phyloP scores from a whole-genome alignment of 2,888 invertebrate genomes.

The Zhuqinia jingwanae region DNA sequence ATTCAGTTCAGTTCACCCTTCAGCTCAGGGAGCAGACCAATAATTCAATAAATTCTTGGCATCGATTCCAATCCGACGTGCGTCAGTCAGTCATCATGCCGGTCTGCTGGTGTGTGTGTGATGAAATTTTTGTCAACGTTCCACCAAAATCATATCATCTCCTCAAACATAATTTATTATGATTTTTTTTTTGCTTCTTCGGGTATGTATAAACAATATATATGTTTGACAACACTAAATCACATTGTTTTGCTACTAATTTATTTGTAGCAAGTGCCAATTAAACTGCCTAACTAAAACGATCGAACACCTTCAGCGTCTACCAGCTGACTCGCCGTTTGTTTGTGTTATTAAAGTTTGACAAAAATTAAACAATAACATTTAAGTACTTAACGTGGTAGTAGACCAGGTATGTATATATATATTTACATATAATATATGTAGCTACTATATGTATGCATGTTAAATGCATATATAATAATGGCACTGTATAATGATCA shows the following conservation, averaged over 20 bases:
- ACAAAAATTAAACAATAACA: too few species aligned
- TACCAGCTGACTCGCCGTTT: neutral
- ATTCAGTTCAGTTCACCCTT: too few species aligned
- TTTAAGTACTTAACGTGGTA: too few species aligned
- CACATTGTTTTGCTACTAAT: too few species aligned
- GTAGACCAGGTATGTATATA: too few species aligned
- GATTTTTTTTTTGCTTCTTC: too few species aligned
- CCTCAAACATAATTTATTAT: neutral
- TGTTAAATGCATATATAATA: too few species aligned
- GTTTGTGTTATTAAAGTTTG: too few species aligned
- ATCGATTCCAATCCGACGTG: slow-evolving; percentile 19
- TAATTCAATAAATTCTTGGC: slow-evolving; percentile 27
- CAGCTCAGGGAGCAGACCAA: neutral
- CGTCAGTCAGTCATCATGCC: neutral
- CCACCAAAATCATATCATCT: neutral
- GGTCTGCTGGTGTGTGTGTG: neutral
- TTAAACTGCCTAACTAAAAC: neutral
- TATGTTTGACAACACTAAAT: neutral
- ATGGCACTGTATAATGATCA: too few species aligned
- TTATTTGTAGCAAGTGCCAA: neutral
- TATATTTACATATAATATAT: too few species aligned
- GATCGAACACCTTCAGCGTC: neutral
- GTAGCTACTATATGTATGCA: too few species aligned
- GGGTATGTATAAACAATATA: too few species aligned
- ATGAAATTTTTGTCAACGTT: slow-evolving; percentile 30